Evolutionary conservation across 92 coral and sea anemone species (phyloP), one percentile per base, ranked within the genome.

Genomic region (Porites divaricata): DNA sequence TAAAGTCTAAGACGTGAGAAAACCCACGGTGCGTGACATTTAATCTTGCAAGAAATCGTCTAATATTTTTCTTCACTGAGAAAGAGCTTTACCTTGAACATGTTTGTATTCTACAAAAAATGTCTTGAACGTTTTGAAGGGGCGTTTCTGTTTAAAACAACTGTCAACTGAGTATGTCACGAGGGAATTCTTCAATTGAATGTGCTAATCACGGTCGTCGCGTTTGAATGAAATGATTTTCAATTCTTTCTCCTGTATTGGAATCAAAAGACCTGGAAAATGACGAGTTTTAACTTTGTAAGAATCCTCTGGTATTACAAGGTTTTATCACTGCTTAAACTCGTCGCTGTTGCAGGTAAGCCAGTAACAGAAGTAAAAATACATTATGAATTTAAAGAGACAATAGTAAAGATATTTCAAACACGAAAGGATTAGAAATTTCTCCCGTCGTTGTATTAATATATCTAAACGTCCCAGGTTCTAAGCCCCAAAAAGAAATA

Each of bases 151-250:
- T 57, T 57, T 57, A 15, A 7, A n/a, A 54, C 59, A 75, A 14
- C 79, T 56, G 67, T 75, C 79, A 75, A 14, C 50, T 63, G 6
- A 2, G 9, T 3, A 1, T 75, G 79, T 75, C 79, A 75, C 79
- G 67, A 24, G 79, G 26, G 16, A 59, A 35, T 68, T 35, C 17
- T 25, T 68, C 9, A 26, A 2, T n/a, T 17, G 1, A 21, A 61
- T 61, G 45, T 35, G 3, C 45, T 35, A 35, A 35, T 35, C 6
- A 35, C n/a, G n/a, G 45, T 35, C 45, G 45, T 35, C 45, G 45
- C 45, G 45, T 35, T 35, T 35, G 0, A 35, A 5, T 35, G 45
- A 35, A 35, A 4, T 35, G 45, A 35, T 49, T 14, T 26, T 49
- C 57, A 25, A 58, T 56, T 25, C 52, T 75, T 49, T 23, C 54